phyloP scores from a whole-genome alignment of 1,140 invertebrate species.

The Calycopis cecrops region DNA sequence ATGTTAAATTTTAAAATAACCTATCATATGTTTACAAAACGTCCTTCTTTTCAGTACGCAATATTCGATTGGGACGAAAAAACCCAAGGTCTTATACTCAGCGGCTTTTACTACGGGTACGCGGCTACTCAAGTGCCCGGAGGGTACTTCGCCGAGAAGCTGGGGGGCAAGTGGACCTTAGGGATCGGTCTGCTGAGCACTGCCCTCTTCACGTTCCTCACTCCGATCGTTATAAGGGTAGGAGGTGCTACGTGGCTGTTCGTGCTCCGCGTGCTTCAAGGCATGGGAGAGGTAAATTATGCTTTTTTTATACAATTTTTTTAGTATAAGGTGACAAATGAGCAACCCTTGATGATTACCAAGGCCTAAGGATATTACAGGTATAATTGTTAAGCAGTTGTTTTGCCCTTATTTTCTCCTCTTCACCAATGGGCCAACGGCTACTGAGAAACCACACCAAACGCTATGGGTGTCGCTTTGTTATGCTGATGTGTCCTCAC shows the following conservation, averaged over 20 bases:
- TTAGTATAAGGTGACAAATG: too few species aligned
- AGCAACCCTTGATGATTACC: too few species aligned
- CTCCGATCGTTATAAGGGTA: conserved; percentile 65
- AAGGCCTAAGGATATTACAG: too few species aligned
- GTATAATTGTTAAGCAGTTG: background rate
- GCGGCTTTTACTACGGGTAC: conserved; percentile 79
- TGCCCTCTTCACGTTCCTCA: conserved; percentile 77
- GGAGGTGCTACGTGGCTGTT: conserved; percentile 77
- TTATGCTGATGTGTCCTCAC: too few species aligned
- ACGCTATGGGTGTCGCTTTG: too few species aligned
- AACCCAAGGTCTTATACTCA: conserved; percentile 76
- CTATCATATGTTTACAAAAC: too few species aligned
- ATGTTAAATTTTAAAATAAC: too few species aligned
- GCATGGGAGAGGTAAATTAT: conserved; percentile 77
- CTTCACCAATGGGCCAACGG: background rate
- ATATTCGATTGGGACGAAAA: conserved; percentile 78
- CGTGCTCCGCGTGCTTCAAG: conserved; percentile 79
- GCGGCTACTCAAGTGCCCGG: conserved; percentile 79
- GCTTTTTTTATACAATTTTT: too few species aligned
- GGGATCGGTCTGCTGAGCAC: conserved; percentile 79
- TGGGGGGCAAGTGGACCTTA: conserved; percentile 78
- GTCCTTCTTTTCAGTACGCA: conserved; percentile 44
- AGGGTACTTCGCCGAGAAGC: conserved; percentile 77
- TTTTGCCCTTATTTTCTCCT: background rate
- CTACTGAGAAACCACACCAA: background rate